These are phyloP conservation scores for Tribolium freemani DNA, from an alignment of 2,888 invertebrate species.

Conservation along the genomic window DNA sequence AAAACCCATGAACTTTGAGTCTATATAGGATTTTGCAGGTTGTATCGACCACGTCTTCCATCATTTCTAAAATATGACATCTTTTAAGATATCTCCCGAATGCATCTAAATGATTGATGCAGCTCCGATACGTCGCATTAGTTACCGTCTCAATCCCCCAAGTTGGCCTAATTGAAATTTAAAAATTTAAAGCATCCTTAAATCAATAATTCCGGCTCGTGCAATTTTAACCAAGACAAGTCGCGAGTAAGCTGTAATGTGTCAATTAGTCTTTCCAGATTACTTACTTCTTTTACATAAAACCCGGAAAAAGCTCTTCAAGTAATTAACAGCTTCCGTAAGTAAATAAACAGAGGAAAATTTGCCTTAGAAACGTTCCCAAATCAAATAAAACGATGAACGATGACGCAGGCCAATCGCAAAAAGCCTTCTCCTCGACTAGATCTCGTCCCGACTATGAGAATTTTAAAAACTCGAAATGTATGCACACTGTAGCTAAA, in stretches of 20 bases:
- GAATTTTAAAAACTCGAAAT: slow-evolving; percentile 27
- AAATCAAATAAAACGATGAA: slow-evolving; percentile 25
- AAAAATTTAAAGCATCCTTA: background rate
- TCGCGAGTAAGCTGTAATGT: too few relatives aligned
- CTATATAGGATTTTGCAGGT: background rate
- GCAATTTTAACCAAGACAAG: too few relatives aligned
- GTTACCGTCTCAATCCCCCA: background rate
- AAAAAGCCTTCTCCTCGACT: background rate
- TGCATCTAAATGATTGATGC: background rate
- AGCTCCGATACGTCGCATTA: background rate
- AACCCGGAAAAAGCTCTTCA: background rate
- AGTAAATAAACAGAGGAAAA: background rate
- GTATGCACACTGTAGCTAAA: slow-evolving; percentile 19
- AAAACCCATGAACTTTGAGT: slow-evolving; percentile 38
- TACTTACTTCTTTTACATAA: background rate
- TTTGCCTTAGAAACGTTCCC: slow-evolving; percentile 1
- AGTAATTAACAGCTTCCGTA: too few relatives aligned
- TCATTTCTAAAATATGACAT: background rate
- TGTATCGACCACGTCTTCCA: background rate
- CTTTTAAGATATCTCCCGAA: background rate
- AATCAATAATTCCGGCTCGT: background rate
- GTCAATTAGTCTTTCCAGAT: background rate
- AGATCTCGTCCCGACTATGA: background rate
- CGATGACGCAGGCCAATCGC: slow-evolving; percentile 2
- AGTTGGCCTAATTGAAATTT: background rate